Conservation (phyloP, 2,113 vertebrate genomes). For the Myanophis thanlyinensis region DNA sequence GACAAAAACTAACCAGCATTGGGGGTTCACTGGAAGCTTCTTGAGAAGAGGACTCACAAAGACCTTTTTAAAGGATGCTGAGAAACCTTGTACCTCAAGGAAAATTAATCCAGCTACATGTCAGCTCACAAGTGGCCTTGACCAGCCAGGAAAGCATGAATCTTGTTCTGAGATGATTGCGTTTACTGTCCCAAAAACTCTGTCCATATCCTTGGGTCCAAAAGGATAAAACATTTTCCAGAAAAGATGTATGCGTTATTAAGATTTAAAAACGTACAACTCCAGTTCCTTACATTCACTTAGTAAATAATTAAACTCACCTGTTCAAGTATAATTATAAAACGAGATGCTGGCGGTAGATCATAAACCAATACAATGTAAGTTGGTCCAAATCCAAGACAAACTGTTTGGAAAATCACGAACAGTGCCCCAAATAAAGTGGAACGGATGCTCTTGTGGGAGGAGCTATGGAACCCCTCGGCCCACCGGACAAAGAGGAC, state of each 20-base stretch:
- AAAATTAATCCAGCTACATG: too few species aligned
- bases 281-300: background rate
- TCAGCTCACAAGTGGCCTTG: too few species aligned
- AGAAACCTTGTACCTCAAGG: too few species aligned
- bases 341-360: constrained; percentile 87
- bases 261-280: background rate
- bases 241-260: background rate
- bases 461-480: constrained; percentile 69
- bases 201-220: too few species aligned
- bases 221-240: too few species aligned
- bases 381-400: constrained; percentile 81
- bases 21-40: too few species aligned
- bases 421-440: constrained; percentile 73
- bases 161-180: too few species aligned
- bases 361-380: constrained; percentile 80
- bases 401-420: constrained; percentile 79
- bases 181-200: too few species aligned
- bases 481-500: constrained; percentile 83
- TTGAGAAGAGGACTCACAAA: too few species aligned
- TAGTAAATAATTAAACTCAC: constrained; percentile 58
- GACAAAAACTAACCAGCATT: too few species aligned
- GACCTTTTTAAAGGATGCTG: too few species aligned
- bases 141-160: too few species aligned
- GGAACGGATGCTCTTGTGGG: constrained; percentile 64
- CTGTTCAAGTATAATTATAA: constrained; percentile 90